phyloP scores from a whole-genome alignment of 37 sponge, comb jelly and placozoan genomes.

The Petrosia ficiformis region DNA sequence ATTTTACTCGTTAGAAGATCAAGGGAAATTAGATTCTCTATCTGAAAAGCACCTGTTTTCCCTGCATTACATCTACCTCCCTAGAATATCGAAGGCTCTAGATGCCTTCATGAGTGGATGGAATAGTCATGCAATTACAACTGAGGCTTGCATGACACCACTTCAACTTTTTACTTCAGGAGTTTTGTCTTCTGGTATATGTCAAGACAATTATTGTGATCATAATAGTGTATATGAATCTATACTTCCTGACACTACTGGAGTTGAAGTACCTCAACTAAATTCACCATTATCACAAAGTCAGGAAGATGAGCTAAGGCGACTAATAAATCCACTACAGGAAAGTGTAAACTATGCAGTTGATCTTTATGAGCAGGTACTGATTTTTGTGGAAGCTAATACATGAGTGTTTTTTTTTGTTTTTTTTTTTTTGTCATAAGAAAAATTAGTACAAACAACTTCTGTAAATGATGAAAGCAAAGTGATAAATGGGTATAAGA shows the following conservation, averaged over 20 bases:
- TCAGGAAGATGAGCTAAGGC: neutral
- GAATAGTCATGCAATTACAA: slow-evolving; percentile 40
- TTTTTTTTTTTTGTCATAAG: too few species aligned
- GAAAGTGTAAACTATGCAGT: slow-evolving; percentile 39
- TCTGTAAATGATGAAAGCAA: too few species aligned
- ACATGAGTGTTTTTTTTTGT: too few species aligned
- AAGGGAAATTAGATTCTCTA: slow-evolving; percentile 23
- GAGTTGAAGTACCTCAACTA: slow-evolving; percentile 11
- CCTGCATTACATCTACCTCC: slow-evolving; percentile 34
- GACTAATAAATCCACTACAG: slow-evolving; percentile 11
- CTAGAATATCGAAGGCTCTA: slow-evolving; percentile 28
- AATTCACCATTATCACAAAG: neutral
- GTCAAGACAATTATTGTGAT: neutral
- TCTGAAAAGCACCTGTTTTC: slow-evolving; percentile 37
- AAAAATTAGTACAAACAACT: too few species aligned
- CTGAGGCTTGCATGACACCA: slow-evolving; percentile 23
- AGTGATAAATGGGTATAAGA: too few species aligned
- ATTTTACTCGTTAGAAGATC: slow-evolving; percentile 36
- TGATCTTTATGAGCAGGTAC: slow-evolving; percentile 3
- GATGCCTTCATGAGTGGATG: slow-evolving; percentile 28
- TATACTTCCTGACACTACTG: neutral
- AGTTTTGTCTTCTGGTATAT: neutral
- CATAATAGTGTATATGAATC: neutral
- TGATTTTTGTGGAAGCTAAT: neutral
- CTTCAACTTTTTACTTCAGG: slow-evolving; percentile 12